Percentiles rank a stretch among this genome's conserved stretches.
These are phyloP conservation scores for Cydia splendana DNA, from an alignment of 1,140 invertebrate species.

Conservation along the genomic window DNA sequence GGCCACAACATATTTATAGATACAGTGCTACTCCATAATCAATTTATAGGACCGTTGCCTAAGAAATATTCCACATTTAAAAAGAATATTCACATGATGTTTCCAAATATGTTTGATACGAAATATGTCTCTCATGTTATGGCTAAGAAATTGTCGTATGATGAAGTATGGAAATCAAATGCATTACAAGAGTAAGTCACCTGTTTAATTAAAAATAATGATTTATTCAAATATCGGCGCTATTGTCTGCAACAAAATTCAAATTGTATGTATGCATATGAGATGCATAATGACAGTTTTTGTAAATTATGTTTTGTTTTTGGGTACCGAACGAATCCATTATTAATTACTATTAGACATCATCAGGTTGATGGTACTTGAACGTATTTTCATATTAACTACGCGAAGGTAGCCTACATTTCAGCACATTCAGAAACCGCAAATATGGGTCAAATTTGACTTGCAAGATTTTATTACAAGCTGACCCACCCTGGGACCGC, in stretches of 20 bases:
- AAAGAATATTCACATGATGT: constrained; percentile 81
- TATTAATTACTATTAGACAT: too few relatives aligned
- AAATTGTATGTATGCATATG: too few relatives aligned
- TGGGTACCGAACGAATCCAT: too few relatives aligned
- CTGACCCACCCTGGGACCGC: too few relatives aligned
- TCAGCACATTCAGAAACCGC: too few relatives aligned
- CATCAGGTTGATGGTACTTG: too few relatives aligned
- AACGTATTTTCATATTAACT: too few relatives aligned
- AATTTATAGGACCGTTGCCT: constrained; percentile 86
- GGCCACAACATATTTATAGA: constrained; percentile 89
- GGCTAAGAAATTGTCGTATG: constrained; percentile 64
- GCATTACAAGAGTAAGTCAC: constrained; percentile 74
- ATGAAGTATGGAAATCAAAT: constrained; percentile 79
- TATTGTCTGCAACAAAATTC: constrained; percentile 33
- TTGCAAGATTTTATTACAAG: too few relatives aligned
- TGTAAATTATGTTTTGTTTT: too few relatives aligned
- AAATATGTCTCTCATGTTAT: constrained; percentile 84
- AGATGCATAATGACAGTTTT: too few relatives aligned
- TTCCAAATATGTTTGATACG: constrained; percentile 87
- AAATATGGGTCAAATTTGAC: too few relatives aligned
- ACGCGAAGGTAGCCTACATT: too few relatives aligned
- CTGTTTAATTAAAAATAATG: constrained; percentile 8
- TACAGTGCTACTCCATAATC: constrained; percentile 85
- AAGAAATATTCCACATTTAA: constrained; percentile 85
- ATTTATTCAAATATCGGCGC: constrained; percentile 1